Percentiles rank a stretch among this genome's conserved stretches.
Evolutionary conservation across 2,888 invertebrate species (phyloP).

Genomic region (Ennomos fuscantarius): DNA sequence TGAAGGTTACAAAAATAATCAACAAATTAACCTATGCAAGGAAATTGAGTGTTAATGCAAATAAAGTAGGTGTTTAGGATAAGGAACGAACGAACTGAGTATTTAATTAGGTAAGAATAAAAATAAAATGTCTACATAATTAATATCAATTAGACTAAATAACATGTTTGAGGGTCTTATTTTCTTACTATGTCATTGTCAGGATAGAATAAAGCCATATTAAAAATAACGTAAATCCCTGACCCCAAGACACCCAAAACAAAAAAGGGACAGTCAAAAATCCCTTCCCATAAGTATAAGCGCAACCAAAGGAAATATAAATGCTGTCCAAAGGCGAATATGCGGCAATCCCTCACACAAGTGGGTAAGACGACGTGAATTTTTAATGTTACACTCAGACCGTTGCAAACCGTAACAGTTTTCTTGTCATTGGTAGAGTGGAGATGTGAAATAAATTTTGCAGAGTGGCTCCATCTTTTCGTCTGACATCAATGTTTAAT

Average conservation of each 20-base stretch:
- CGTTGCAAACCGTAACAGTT: conserved; percentile 85
- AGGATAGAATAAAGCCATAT: conserved; percentile 5
- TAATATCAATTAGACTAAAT: too few relatives aligned
- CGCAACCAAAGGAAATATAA: conserved; percentile 82
- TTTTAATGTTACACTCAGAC: conserved; percentile 85
- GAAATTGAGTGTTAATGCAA: conserved; percentile 5
- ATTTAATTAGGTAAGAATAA: too few relatives aligned
- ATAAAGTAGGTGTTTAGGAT: not conserved
- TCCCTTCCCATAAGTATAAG: conserved; percentile 65
- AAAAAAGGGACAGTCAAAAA: conserved; percentile 49
- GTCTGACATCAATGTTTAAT: conserved; percentile 83
- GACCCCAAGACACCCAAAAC: conserved; percentile 40
- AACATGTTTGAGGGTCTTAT: too few relatives aligned
- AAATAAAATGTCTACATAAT: too few relatives aligned
- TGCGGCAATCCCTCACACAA: conserved; percentile 85
- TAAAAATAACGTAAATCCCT: conserved; percentile 19
- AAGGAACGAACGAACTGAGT: too few relatives aligned
- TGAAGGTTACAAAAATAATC: conserved; percentile 16
- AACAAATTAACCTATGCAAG: conserved; percentile 1
- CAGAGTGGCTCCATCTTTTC: conserved; percentile 85
- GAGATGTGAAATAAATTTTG: conserved; percentile 85
- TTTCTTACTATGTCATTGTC: too few relatives aligned
- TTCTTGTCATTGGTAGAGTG: conserved; percentile 84
- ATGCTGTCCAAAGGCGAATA: conserved; percentile 83
- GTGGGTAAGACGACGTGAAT: conserved; percentile 84